Evolutionary conservation across 2,888 invertebrate genomes (phyloP), one percentile per base, ranked within the genome.

Genomic region (Heliconius aoede): DNA sequence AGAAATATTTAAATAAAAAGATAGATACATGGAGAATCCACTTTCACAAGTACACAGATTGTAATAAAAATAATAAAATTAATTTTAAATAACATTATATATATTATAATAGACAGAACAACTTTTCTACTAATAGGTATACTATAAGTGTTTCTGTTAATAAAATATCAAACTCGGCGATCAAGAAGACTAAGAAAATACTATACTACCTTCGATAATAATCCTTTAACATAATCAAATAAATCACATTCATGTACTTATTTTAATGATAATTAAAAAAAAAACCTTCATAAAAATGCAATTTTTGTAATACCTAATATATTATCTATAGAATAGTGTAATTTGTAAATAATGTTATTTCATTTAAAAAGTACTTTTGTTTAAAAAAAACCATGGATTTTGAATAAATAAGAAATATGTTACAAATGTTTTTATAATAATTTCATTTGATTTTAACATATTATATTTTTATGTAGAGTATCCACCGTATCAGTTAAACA

Each of bases 381-480:
- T 46, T 24, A 36, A 51, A 30, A 51, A 30, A 30, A 30, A 55
- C 11, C 68, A n/a, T 30, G 9, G 9, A 68, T 68, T 51, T 51
- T 64, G 64, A 64, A 64, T 64, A 64, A 64, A n/a, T 51, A 28
- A 51, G n/a, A 30, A 69, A 51, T 30, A 13, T 69, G 4, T 68
- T 24, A 21, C 46, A 67, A n/a, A 51, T 55, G 11, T 55, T 26
- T 40, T 72, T 60, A 26, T 18, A 58, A n/a, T 32, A n/a, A 3
- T 55, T 58, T 71, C 18, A 30, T 60, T 26, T 26, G 26, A 18
- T 26, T 36, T 40, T 9, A 32, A 40, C 11, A 69, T 69, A 21
- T 55, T 30, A 32, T 36, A 76, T n/a, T n/a, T n/a, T n/a, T n/a
- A n/a, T 76, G 84, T 83, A 88, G 85, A 83, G 83, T 82, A n/a